These are phyloP conservation scores for Orthosia cruda DNA, from an alignment of 2,888 invertebrate genomes.

Conservation along the genomic window DNA sequence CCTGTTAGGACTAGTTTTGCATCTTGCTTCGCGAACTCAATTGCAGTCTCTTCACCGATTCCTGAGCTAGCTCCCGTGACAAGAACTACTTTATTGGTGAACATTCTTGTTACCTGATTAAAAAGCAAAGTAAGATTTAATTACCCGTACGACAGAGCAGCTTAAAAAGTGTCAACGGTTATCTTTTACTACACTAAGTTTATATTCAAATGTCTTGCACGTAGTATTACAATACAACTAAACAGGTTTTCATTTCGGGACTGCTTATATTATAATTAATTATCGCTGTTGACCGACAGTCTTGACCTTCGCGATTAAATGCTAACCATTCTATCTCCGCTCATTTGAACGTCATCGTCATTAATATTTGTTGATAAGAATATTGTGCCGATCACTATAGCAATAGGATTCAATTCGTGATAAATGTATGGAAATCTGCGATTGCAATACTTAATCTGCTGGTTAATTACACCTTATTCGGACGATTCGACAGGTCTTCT, in stretches of 20 bases:
- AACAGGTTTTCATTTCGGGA: neutral
- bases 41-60: slow-evolving; percentile 93
- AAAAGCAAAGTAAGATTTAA: slow-evolving; percentile 11
- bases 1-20: slow-evolving; percentile 92
- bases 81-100: slow-evolving; percentile 90
- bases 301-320: slow-evolving; percentile 27
- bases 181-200: neutral
- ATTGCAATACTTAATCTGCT: neutral
- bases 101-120: slow-evolving; percentile 72
- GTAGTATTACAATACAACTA: neutral
- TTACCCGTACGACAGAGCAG: neutral
- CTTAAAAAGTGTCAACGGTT: neutral
- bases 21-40: slow-evolving; percentile 92
- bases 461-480: neutral
- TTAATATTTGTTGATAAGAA: slow-evolving; percentile 15
- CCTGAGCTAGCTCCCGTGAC: slow-evolving; percentile 94
- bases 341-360: slow-evolving; percentile 7
- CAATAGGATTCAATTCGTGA: neutral
- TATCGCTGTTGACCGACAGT: neutral
- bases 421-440: neutral
- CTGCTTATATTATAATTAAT: neutral
- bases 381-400: neutral
- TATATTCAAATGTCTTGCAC: neutral
- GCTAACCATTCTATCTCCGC: slow-evolving; percentile 10
- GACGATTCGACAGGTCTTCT: neutral